Evolutionary conservation across 92 coral and sea anemone genomes (phyloP).

Genomic region (Palythoa heliodiscus): DNA sequence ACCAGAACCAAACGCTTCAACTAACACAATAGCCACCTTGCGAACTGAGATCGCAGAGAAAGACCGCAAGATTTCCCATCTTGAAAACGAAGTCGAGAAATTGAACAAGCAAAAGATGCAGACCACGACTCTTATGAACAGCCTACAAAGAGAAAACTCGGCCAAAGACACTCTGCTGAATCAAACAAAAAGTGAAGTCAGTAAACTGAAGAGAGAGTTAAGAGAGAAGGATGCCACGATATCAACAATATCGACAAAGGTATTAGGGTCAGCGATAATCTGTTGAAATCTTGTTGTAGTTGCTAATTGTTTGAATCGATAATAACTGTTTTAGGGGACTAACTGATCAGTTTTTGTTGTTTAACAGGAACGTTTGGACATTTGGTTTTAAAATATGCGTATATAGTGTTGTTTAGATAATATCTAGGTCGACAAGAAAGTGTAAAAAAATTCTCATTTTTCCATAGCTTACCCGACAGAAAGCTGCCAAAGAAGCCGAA

Average conservation of each 20-base stretch:
- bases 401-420: no score
- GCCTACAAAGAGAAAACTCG: conserved; percentile 87
- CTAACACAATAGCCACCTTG: conserved; percentile 81
- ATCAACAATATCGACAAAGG: conserved; percentile 85
- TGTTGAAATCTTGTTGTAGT: neutral
- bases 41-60: conserved; percentile 88
- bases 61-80: conserved; percentile 77
- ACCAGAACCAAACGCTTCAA: conserved; percentile 66
- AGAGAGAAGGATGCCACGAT: conserved; percentile 82
- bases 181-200: conserved; percentile 79
- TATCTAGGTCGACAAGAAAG: no score
- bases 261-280: conserved; percentile 3
- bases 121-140: conserved; percentile 79
- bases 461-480: conserved; percentile 62
- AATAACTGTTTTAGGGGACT: no score
- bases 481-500: conserved; percentile 83
- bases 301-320: no score
- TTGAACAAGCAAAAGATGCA: conserved; percentile 83
- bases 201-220: conserved; percentile 79
- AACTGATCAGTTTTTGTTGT: no score
- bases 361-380: no score
- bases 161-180: conserved; percentile 88
- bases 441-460: neutral
- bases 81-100: conserved; percentile 75
- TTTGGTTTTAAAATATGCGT: no score